Percentiles rank a stretch among this genome's conserved stretches.
Evolutionary conservation across 2,113 vertebrate species (phyloP).

Genomic region (Microtus pennsylvanicus): DNA sequence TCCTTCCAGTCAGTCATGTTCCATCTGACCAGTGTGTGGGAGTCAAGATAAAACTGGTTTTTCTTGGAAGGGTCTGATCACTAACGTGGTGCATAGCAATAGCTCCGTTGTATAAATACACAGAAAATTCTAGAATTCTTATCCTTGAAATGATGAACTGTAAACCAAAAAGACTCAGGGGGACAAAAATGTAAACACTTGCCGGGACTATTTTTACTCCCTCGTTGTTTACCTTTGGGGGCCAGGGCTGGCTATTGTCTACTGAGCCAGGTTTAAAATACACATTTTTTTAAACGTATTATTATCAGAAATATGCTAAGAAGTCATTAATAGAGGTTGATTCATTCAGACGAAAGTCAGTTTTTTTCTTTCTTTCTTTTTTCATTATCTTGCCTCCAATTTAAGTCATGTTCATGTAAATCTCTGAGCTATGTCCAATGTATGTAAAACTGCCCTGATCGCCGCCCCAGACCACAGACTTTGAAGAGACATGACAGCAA

Average conservation of each 20-base stretch:
- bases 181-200: constrained; percentile 27
- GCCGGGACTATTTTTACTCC: constrained; percentile 67
- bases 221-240: constrained; percentile 68
- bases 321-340: constrained; percentile 53
- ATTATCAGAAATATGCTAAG: constrained; percentile 55
- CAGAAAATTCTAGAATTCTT: constrained; percentile 67
- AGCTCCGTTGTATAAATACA: constrained; percentile 41
- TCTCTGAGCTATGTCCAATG: neutral
- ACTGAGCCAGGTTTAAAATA: constrained; percentile 39
- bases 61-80: constrained; percentile 46
- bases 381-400: neutral
- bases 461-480: neutral
- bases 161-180: constrained; percentile 67
- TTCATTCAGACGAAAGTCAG: constrained; percentile 8
- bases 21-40: neutral
- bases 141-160: constrained; percentile 70
- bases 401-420: neutral
- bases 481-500: neutral
- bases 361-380: neutral
- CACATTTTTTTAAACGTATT: constrained; percentile 58
- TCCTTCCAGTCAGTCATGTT: neutral
- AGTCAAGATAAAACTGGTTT: constrained; percentile 30
- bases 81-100: constrained; percentile 37
- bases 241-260: constrained; percentile 29
- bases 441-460: neutral